A percentile compares a stretch with the other conserved stretches of the same genome.
phyloP scores from a whole-genome alignment of 2,888 invertebrate species.

The Tipula confusa region DNA sequence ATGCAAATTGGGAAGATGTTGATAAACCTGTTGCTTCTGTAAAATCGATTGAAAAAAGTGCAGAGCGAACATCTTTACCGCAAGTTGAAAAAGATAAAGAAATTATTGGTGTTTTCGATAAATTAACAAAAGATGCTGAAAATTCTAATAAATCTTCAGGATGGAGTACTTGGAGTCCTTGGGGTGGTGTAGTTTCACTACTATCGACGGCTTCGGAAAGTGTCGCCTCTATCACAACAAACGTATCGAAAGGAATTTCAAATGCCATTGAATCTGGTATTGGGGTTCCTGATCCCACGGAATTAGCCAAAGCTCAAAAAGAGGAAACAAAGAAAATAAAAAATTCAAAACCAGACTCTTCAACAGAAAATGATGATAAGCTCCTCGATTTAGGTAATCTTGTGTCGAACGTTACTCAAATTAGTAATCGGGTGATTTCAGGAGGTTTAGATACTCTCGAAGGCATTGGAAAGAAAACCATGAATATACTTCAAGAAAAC shows the following conservation, averaged over 20 bases:
- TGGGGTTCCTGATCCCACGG: conserved; percentile 78
- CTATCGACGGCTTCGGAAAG: conserved; percentile 72
- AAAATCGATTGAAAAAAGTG: background rate
- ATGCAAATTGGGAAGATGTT: conserved; percentile 51
- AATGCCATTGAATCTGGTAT: conserved; percentile 75
- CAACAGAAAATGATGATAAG: conserved; percentile 27
- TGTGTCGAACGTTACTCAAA: conserved; percentile 39
- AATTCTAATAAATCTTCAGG: conserved; percentile 36
- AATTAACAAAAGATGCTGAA: conserved; percentile 36
- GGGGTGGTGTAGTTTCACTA: conserved; percentile 71
- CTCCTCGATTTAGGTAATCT: conserved; percentile 14
- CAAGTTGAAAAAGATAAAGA: background rate
- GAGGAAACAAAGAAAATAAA: conserved; percentile 32
- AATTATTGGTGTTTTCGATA: background rate
- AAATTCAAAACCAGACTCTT: conserved; percentile 28
- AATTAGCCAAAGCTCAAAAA: conserved; percentile 58
- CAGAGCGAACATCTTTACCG: background rate
- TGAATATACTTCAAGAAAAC: conserved; percentile 87
- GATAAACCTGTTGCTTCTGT: conserved; percentile 31
- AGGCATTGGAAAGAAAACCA: conserved; percentile 90
- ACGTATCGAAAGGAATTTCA: conserved; percentile 75
- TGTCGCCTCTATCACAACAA: conserved; percentile 70
- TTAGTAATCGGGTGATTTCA: conserved; percentile 67
- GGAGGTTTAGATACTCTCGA: conserved; percentile 85
- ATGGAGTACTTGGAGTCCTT: conserved; percentile 65